Base-by-base conservation (phyloP, 1,140 invertebrate species). In the Macrobrachium rosenbergii region DNA sequence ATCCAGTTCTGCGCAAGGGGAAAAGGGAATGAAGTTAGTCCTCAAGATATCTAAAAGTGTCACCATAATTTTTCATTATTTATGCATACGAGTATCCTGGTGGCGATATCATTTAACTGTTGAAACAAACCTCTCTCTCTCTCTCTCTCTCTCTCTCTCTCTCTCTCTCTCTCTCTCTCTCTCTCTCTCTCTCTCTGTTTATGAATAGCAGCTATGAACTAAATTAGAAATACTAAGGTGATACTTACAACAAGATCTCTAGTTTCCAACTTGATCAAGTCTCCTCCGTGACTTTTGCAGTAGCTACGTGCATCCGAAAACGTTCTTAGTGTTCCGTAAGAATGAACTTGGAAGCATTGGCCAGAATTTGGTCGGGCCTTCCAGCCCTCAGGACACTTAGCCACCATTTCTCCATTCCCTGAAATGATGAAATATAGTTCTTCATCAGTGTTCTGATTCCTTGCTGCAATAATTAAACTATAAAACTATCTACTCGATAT, bases 371-470 rank as follows among this genome's bases (percentile, higher is more conserved):
- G 67, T 5, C 77, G 84, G 11, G 60, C 2, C 64, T 37, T 21
- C 84, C 84, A 86, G 6, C 62, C 64, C 16, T 80, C 77, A 12
- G 84, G 84, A 28, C 84, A 86, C 62, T 43, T 23, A 7, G 76
- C 76, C 3, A 86, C 84, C 84, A 86, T 86, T 43, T 60, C 43
- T 21, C 76, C n/a, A 23, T 19, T 21, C 28, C 62, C 84, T 86
- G 76, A 1, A 37, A 37, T 37, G 1, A 37, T 37, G 28, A 37
- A 37, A 37, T 37, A 37, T 3, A 37, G 28, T 37, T 37, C 28
- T 37, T 37, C 28, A 37, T 37, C 28, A 37, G 28, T 37, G 28
- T 1, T 37, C 28, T 37, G 28, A 37, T 37, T 37, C 28, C 28
- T 37, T 37, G 1, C 28, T 37, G 3, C 28, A 37, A 37, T 2